Conservation (phyloP, 2,113 vertebrate species). For the Etheostoma cragini region DNA sequence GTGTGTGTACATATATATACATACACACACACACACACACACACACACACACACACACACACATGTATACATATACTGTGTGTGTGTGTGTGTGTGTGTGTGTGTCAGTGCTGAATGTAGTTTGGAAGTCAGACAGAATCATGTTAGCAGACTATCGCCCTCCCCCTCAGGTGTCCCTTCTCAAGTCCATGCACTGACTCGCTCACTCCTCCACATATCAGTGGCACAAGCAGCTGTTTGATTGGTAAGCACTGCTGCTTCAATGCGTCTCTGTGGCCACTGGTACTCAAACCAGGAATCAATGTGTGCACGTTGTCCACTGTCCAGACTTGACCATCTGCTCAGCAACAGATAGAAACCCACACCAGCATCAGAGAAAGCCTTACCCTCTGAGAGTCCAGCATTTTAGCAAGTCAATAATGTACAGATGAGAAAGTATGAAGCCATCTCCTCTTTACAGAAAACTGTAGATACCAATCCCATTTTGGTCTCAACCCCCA, state of each 20-base stretch:
- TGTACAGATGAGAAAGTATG: constrained; percentile 15
- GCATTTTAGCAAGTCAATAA: constrained; percentile 17
- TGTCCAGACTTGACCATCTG: constrained; percentile 26
- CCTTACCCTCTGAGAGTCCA: constrained; percentile 16
- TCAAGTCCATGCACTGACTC: constrained; percentile 24
- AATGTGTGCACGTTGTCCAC: not conserved
- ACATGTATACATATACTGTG: no score
- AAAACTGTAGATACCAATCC: constrained; percentile 15
- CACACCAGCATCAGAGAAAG: not conserved
- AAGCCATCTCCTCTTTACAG: constrained; percentile 12
- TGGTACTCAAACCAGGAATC: constrained; percentile 10
- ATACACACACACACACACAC: no score
- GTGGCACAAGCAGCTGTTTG: constrained; percentile 52
- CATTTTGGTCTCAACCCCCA: not conserved
- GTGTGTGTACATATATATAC: not conserved
- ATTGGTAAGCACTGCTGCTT: constrained; percentile 32
- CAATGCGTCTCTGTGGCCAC: constrained; percentile 1
- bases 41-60: no score
- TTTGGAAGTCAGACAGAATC: constrained; percentile 47
- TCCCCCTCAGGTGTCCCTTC: constrained; percentile 25
- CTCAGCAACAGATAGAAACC: constrained; percentile 1
- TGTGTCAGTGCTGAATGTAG: not conserved
- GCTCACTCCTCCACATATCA: constrained; percentile 28
- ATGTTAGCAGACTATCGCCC: constrained; percentile 33
- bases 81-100: constrained; percentile 24